Conservation (phyloP, 2,888 invertebrate species). For the Eupithecia dodoneata region DNA sequence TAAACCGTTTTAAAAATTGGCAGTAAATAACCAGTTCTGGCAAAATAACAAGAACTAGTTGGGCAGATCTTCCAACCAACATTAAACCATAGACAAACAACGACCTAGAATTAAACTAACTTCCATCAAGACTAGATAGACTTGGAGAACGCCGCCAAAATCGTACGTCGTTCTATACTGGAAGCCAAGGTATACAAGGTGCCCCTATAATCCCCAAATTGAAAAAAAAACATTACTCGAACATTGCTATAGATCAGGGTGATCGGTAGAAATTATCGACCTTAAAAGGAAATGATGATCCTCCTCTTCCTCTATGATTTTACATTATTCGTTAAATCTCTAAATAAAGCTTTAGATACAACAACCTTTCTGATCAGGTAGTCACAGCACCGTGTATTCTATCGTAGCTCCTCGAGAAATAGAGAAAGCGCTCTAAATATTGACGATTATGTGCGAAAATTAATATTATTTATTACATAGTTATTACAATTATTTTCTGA, state of each 20-base stretch:
- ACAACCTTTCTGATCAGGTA: too few relatives aligned
- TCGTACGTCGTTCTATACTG: not conserved
- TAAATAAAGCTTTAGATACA: not conserved
- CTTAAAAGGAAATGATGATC: not conserved
- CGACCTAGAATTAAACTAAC: conserved; percentile 25
- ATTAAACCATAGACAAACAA: conserved; percentile 26
- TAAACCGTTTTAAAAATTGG: conserved; percentile 2
- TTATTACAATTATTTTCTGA: too few relatives aligned
- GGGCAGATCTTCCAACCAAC: conserved; percentile 26
- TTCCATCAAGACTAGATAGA: conserved; percentile 11
- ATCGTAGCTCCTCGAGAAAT: too few relatives aligned
- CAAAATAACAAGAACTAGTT: conserved; percentile 20
- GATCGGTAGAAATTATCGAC: not conserved
- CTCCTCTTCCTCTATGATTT: not conserved
- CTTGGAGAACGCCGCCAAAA: not conserved
- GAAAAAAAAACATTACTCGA: not conserved
- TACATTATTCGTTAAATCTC: not conserved
- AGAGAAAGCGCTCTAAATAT: too few relatives aligned
- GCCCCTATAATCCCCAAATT: not conserved
- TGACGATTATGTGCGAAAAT: too few relatives aligned
- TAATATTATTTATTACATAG: too few relatives aligned
- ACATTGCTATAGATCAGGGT: not conserved
- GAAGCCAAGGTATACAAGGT: not conserved
- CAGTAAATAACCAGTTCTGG: conserved; percentile 28
- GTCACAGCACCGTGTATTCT: too few relatives aligned